These are phyloP conservation scores for Aplocera efformata DNA, from an alignment of 2,888 invertebrate genomes.

Conservation along the genomic window DNA sequence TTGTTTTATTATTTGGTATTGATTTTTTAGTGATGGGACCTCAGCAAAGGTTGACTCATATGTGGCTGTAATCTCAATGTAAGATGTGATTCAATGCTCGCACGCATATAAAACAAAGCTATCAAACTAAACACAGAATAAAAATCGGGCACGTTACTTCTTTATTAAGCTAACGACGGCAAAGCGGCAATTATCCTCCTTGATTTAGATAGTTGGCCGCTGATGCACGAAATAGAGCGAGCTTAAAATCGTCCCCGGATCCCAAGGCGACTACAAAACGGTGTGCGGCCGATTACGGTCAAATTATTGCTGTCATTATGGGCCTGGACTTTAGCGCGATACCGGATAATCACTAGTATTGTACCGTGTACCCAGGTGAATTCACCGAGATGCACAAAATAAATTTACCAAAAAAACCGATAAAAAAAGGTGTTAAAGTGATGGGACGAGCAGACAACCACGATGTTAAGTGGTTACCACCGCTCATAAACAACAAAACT, in stretches of 20 bases:
- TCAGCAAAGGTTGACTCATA: too few species aligned
- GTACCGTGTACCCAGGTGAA: too few species aligned
- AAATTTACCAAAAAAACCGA: too few species aligned
- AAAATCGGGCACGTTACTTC: conserved; percentile 25
- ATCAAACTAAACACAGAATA: conserved; percentile 26
- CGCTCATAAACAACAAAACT: too few species aligned
- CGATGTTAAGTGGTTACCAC: too few species aligned
- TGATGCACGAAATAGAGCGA: conserved; percentile 69
- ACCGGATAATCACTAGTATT: conserved; percentile 51
- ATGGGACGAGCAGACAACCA: too few species aligned
- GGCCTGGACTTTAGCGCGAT: conserved; percentile 48
- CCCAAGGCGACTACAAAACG: conserved; percentile 74
- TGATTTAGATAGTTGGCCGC: conserved; percentile 69
- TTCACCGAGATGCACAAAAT: too few species aligned
- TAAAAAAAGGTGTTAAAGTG: too few species aligned
- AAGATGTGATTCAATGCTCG: too few species aligned
- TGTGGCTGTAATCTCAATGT: too few species aligned
- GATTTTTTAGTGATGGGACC: too few species aligned
- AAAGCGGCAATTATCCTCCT: conserved; percentile 59
- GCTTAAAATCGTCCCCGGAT: conserved; percentile 70
- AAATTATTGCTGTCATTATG: conserved; percentile 75
- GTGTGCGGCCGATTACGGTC: conserved; percentile 64
- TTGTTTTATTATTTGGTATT: too few species aligned
- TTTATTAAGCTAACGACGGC: conserved; percentile 51
- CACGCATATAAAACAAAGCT: conserved; percentile 34